Evolutionary conservation across 2,888 invertebrate genomes (phyloP), one percentile per base, ranked within the genome.

Genomic region (Lasius fuliginosus): DNA sequence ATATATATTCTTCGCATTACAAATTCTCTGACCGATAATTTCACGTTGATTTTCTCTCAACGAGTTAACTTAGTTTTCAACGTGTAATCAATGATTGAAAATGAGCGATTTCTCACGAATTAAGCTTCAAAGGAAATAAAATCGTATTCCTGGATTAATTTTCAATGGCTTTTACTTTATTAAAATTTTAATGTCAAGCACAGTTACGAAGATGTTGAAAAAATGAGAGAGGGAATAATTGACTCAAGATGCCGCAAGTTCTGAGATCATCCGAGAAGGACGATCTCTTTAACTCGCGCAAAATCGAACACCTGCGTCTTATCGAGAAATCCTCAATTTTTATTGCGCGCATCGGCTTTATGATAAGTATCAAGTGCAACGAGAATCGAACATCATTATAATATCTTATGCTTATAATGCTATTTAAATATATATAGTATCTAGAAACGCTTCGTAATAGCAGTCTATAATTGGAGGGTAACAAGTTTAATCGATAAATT

Each of bases 241-340:
- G 8, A 2, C 36, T 36, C 23, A 65, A 65, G 12, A 64, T 15
- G 33, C 12, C 73, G 9, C n/a, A 30, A 30, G 9, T 49, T 65
- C 15, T 23, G 23, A 46, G 33, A 30, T 30, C n/a, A 65, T 36
- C 11, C 33, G 15, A 33, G 23, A 3, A 15, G 23, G 9, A 36
- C 9, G 4, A 46, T 6, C 15, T 36, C 11, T n/a, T 49, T 75
- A 23, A 23, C 15, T 65, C 12, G 27, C 36, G 15, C 53, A n/a
- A 53, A 67, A 67, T 76, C 53, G 18, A 76, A 67, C 64, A 76
- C 36, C 67, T 67, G 76, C 49, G 67, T 36, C 49, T 18, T 23
- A 18, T 30, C 60, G 18, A 30, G 12, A 30, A 12, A 15, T 27
- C 18, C 49, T 76, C 49, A 12, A 49, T 27, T 76, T 53, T 36